Evolutionary conservation across 2,113 vertebrate species (phyloP).

Genomic region (Oncorhynchus clarkii): DNA sequence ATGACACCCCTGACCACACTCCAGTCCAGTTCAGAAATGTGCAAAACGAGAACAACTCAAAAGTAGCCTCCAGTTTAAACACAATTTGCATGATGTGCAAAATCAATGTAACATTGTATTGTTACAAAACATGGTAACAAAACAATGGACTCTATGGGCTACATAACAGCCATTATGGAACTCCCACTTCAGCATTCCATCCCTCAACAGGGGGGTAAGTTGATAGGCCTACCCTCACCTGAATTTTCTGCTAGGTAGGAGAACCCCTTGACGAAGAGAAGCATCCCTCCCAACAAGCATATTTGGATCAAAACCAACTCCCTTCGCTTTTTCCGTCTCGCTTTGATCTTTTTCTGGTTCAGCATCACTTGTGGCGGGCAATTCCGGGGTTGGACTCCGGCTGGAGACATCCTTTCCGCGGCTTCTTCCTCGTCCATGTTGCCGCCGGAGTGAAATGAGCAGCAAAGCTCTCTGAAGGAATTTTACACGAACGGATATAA

Average conservation of each 20-base stretch:
- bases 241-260: constrained; percentile 68
- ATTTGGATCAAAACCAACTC: constrained; percentile 80
- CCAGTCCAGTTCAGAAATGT: no score
- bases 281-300: constrained; percentile 74
- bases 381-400: constrained; percentile 51
- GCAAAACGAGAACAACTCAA: no score
- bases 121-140: neutral
- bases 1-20: no score
- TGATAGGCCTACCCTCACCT: constrained; percentile 68
- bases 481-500: constrained; percentile 5
- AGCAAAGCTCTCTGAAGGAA: constrained; percentile 21
- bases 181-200: neutral
- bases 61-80: no score
- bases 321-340: constrained; percentile 72
- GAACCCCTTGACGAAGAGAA: constrained; percentile 73
- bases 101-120: neutral
- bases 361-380: constrained; percentile 63
- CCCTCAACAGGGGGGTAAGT: neutral
- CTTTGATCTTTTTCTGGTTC: constrained; percentile 66
- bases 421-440: constrained; percentile 56
- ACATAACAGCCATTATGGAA: neutral
- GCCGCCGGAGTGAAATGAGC: constrained; percentile 21
- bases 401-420: constrained; percentile 52
- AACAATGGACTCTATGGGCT: neutral
- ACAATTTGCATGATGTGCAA: no score